Base-by-base conservation (phyloP, 92 coral and sea anemone species). In the Phymanthus crucifer region DNA sequence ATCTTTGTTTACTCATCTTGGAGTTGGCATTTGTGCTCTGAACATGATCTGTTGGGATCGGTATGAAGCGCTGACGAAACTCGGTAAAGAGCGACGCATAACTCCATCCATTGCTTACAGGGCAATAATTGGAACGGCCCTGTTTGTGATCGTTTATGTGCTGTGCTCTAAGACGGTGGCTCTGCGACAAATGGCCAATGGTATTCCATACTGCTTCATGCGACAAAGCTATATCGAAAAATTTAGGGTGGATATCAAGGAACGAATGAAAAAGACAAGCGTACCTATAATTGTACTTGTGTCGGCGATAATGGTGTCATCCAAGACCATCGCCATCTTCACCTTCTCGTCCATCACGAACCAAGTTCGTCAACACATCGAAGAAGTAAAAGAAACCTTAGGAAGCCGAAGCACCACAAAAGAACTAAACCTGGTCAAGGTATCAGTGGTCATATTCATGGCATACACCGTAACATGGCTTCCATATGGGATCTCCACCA, bases 21-120 rank as follows among this genome's bases (percentile, higher is more conserved):
- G 43, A 71, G 75, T 71, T 38, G 75, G 75, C 6, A 6, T 71
- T 71, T 71, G 48, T 5, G 17, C 54, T 71, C 36, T 71, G 75
- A 71, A 71, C 48, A 71, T 71, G 32, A 71, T 71, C 32, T 71
- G 75, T 23, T 71, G 75, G 75, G 75, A 71, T 71, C 75, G 75
- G 13, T 71, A 71, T 40, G 75, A 71, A 38, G 75, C 75, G 4
- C 32, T 71, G 75, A 71, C 75, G 11, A 37, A 56, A 37, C 75
- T 71, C 4, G 54, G 33, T 29, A 18, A 21, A 71, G 52, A 36
- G 31, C 46, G 75, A 45, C 75, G 75, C 5, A 71, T 71, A 26
- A 71, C 75, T 24, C 75, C 75, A 26, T 24, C 32, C 24, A 21
- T 71, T 71, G 75, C 75, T 6, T 13, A 35, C 24, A 40, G 31